These are phyloP conservation scores for Panthera tigris DNA, from an alignment of 2,113 vertebrate genomes.

Conservation along the genomic window DNA sequence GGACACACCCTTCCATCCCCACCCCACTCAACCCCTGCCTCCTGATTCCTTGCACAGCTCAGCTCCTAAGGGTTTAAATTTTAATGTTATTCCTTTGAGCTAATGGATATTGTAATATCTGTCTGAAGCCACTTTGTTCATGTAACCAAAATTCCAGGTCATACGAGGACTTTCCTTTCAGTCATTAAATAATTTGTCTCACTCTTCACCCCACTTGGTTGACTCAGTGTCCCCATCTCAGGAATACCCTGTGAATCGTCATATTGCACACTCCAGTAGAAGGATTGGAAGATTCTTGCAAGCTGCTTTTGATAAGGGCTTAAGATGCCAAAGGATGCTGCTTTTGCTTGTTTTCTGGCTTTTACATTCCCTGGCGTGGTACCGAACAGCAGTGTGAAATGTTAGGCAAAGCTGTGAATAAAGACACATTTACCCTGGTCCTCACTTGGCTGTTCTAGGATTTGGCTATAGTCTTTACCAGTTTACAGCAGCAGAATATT, in stretches of 20 bases:
- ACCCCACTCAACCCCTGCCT: fast-evolving
- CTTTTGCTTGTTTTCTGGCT: not conserved
- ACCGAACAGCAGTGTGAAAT: not conserved
- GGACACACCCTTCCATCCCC: not conserved
- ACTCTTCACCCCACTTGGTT: not conserved
- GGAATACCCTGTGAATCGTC: not conserved
- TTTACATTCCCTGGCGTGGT: not conserved
- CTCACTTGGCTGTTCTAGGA: not conserved
- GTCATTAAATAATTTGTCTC: slow-evolving; percentile 15
- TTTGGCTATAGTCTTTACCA: not conserved
- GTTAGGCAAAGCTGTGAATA: not conserved
- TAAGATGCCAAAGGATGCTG: not conserved
- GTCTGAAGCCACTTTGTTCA: not conserved
- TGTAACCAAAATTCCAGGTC: slow-evolving; percentile 38
- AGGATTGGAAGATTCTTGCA: not conserved
- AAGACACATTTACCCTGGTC: not conserved
- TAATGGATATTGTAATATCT: not conserved
- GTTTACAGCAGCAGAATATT: not conserved
- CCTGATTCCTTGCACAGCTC: not conserved
- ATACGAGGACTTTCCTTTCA: slow-evolving; percentile 12
- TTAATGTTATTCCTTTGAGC: not conserved
- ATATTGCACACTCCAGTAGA: not conserved
- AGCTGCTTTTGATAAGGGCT: not conserved
- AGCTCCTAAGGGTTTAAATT: not conserved
- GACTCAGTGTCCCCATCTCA: not conserved